These are phyloP conservation scores for Panulirus ornatus DNA, from an alignment of 1,140 invertebrate species.

Conservation along the genomic window DNA sequence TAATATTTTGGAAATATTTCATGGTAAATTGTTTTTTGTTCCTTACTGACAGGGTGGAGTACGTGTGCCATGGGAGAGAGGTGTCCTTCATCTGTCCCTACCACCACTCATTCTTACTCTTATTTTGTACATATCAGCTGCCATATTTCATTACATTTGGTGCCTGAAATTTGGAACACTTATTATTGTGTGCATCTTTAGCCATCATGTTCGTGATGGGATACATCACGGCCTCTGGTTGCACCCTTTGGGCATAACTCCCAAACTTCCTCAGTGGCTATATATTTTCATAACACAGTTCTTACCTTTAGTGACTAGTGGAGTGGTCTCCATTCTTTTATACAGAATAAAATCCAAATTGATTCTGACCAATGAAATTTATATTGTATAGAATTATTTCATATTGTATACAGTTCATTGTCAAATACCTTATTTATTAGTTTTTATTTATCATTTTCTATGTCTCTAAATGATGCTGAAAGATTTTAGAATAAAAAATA, in stretches of 20 bases:
- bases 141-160: conserved; percentile 14
- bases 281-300: conserved; percentile 35
- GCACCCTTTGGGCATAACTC: conserved; percentile 37
- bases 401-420: too few relatives aligned
- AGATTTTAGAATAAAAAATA: too few relatives aligned
- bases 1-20: neutral
- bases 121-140: conserved; percentile 26
- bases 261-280: conserved; percentile 35
- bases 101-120: conserved; percentile 13
- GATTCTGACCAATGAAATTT: neutral
- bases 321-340: neutral
- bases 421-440: too few relatives aligned
- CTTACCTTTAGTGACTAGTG: conserved; percentile 4
- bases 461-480: too few relatives aligned
- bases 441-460: too few relatives aligned
- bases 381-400: neutral
- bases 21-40: neutral
- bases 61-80: conserved; percentile 45
- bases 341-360: neutral
- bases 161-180: conserved; percentile 42
- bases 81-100: conserved; percentile 43
- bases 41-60: neutral
- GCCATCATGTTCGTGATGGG: conserved; percentile 55
- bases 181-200: conserved; percentile 27
- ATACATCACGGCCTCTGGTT: conserved; percentile 51